These are phyloP conservation scores for Drosophila lacertosa DNA, from an alignment of 1,140 invertebrate species.

Conservation along the genomic window DNA sequence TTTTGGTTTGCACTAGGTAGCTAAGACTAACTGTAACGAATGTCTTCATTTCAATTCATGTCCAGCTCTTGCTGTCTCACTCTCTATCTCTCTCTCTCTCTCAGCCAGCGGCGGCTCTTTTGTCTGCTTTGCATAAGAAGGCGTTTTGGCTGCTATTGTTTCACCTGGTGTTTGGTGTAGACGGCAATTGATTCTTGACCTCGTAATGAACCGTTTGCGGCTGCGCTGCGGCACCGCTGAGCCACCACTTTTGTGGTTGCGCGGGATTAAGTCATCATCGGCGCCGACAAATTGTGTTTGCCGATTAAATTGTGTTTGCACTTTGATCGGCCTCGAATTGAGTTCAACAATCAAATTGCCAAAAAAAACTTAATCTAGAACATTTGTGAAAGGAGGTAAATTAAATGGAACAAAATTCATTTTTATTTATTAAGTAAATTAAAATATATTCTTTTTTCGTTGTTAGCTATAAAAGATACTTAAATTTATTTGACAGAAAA, in stretches of 20 bases:
- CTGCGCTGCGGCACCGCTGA: slow-evolving; percentile 18
- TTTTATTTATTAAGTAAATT: too few relatives aligned
- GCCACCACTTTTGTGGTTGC: slow-evolving; percentile 33
- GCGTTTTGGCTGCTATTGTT: slow-evolving; percentile 15
- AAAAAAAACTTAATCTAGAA: not conserved
- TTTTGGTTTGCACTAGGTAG: too few relatives aligned
- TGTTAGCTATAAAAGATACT: too few relatives aligned
- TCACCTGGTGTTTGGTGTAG: slow-evolving; percentile 27
- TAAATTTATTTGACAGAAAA: too few relatives aligned
- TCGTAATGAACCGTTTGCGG: slow-evolving; percentile 46
- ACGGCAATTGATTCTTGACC: slow-evolving; percentile 49
- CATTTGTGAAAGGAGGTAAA: too few relatives aligned
- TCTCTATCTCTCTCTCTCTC: not conserved
- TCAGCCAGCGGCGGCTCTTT: slow-evolving; percentile 19
- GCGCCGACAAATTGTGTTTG: not conserved
- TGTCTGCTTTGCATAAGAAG: slow-evolving; percentile 43
- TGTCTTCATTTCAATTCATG: slow-evolving; percentile 65
- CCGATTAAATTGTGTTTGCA: slow-evolving; percentile 16
- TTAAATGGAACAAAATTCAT: too few relatives aligned
- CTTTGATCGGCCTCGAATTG: slow-evolving; percentile 1
- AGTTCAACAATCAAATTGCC: not conserved
- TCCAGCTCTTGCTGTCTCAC: slow-evolving; percentile 20
- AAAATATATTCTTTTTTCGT: too few relatives aligned
- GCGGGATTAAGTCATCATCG: slow-evolving; percentile 46
- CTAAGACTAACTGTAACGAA: slow-evolving; percentile 42